Base-by-base conservation (phyloP, 1,140 invertebrate genomes). In the Musca domestica region DNA sequence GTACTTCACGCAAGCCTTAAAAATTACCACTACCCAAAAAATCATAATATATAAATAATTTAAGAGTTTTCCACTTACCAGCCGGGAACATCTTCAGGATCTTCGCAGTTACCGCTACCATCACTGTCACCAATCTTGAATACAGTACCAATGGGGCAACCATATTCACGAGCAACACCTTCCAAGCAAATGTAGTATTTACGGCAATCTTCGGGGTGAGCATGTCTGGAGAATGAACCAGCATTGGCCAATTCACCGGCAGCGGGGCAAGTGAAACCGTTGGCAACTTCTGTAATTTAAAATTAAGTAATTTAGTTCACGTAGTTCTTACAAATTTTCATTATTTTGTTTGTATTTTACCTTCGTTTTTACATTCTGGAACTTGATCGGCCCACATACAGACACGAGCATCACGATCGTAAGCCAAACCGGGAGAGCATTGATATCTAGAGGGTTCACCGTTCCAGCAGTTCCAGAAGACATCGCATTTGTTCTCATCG, bases 381-480 rank as follows among this genome's bases (percentile, higher is more conserved):
- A 95, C 93, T 84, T 95, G 92, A 81, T 95, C 94, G 74, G 93
- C 92, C 94, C 94, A 96, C 91, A 95, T 95, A 84, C 94, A 96
- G 52, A 96, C 94, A 68, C 94, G 88, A 47, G 94, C 90, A 82
- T 94, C 93, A 69, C 92, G 88, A 85, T 96, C 94, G 84, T 96
- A 97, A 71, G 95, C 95, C 6, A 97, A 84, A 75, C 95, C 95
- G 72, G 95, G 94, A 74, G 94, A 94, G 85, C 95, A 97, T 81
- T 95, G 93, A 81, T 96, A 97, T 72, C 92, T 89, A 74, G 92
- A 95, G 9, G 94, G 90, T 82, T 96, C 94, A 47, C 95, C 95
- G 83, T 95, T 95, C 94, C 95, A 96, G 83, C 95, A 97, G 82
- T 95, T 95, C 92, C 94, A 96, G 90, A 96, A 97, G 1, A 93